phyloP scores from a whole-genome alignment of 1,140 invertebrate species.

The Brachionus sp. region DNA sequence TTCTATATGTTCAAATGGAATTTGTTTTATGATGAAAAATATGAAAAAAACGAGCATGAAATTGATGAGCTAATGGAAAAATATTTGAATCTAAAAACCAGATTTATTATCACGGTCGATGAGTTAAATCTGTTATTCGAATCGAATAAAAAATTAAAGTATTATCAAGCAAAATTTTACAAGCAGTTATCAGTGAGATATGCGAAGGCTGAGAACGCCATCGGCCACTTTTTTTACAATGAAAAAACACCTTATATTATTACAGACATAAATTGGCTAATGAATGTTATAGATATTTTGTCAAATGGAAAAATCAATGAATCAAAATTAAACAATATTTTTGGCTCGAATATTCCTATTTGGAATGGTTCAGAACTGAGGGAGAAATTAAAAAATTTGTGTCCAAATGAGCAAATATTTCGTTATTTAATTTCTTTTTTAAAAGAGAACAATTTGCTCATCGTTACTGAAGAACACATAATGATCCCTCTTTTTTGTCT shows the following conservation, averaged over 20 bases:
- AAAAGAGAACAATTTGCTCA: background rate
- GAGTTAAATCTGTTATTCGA: background rate
- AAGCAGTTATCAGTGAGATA: background rate
- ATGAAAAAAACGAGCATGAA: background rate
- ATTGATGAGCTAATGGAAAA: background rate
- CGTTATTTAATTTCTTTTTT: background rate
- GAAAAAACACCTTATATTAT: background rate
- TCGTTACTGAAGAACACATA: background rate
- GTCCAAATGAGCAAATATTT: background rate
- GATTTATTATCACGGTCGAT: background rate
- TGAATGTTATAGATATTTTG: background rate
- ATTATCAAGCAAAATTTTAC: background rate
- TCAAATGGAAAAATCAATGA: background rate
- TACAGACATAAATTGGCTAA: background rate
- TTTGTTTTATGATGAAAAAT: background rate
- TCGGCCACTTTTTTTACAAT: background rate
- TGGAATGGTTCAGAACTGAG: background rate
- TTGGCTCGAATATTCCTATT: background rate
- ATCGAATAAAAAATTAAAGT: background rate
- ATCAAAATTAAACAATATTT: background rate
- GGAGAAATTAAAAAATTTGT: background rate
- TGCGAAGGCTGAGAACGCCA: background rate
- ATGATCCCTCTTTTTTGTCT: background rate
- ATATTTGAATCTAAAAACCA: conserved; percentile 4
- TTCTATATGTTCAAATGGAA: background rate